Evolutionary conservation across 1,140 invertebrate species (phyloP).

Genomic region (Aphelenchoides fujianensis): DNA sequence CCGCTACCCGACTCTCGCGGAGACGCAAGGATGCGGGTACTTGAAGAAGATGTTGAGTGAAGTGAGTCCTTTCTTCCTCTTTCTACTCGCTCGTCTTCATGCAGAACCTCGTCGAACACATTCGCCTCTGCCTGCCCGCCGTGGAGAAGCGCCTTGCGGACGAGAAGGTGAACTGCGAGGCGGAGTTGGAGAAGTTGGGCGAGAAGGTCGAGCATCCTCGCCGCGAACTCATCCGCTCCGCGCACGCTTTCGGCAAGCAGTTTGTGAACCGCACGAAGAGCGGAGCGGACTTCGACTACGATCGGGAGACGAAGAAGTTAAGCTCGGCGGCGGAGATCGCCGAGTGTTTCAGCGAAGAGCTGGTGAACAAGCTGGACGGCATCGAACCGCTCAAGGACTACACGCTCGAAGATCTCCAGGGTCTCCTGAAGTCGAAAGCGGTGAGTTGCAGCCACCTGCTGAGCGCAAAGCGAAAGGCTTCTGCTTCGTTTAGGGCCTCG

Average conservation of each 20-base stretch:
- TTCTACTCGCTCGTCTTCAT: too few relatives aligned
- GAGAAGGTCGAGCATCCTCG: neutral
- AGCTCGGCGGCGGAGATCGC: neutral
- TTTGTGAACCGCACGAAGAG: neutral
- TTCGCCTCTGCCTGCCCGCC: constrained; percentile 96
- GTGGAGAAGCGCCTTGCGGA: constrained; percentile 66
- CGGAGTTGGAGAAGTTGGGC: neutral
- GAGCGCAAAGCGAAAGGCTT: constrained; percentile 12
- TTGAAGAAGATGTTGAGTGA: constrained; percentile 83
- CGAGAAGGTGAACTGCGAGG: neutral
- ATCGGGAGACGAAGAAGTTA: neutral
- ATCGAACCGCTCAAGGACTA: neutral
- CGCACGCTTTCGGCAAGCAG: neutral
- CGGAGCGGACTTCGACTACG: neutral
- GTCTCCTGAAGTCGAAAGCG: neutral
- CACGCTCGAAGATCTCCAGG: neutral
- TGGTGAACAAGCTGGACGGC: neutral
- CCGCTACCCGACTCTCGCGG: constrained; percentile 91
- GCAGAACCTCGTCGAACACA: constrained; percentile 91
- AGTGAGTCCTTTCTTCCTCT: neutral
- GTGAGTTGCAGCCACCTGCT: neutral
- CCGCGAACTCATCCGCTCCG: neutral
- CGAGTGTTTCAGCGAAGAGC: neutral
- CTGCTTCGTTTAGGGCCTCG: neutral
- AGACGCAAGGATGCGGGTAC: constrained; percentile 87